A percentile compares a stretch with the other conserved stretches of the same genome.
Evolutionary conservation across 2,113 vertebrate species (phyloP).

Genomic region (Pelmatolapia mariae): DNA sequence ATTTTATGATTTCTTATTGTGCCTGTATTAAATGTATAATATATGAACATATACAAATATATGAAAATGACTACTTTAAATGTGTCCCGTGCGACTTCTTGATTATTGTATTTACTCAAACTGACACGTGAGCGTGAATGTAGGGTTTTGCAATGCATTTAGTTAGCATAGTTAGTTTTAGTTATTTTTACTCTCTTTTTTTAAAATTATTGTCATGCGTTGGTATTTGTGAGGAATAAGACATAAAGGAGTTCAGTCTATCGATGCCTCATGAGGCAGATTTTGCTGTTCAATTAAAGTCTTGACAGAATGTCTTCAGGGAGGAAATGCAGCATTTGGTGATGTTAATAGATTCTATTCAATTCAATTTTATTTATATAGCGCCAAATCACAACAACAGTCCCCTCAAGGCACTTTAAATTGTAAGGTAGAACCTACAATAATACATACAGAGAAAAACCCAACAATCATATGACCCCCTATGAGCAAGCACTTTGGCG

Average conservation of each 20-base stretch:
- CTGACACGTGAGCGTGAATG: background rate
- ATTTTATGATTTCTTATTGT: conserved; percentile 73
- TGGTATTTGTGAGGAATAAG: background rate
- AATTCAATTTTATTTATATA: background rate
- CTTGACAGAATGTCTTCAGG: background rate
- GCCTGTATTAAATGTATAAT: conserved; percentile 95
- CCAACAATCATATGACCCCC: background rate
- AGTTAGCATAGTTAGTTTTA: background rate
- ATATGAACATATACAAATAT: conserved; percentile 82
- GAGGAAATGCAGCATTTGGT: background rate
- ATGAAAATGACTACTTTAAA: conserved; percentile 66
- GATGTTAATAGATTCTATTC: background rate
- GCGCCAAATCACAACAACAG: background rate
- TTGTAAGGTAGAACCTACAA: background rate
- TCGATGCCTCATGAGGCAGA: background rate
- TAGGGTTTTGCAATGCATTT: background rate
- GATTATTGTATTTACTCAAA: background rate
- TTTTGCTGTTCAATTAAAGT: background rate
- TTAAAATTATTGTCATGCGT: background rate
- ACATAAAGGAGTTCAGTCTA: background rate
- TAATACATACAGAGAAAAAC: background rate
- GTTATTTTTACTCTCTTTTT: background rate
- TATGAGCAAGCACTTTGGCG: background rate
- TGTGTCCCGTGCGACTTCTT: conserved; percentile 18
- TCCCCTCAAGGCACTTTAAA: background rate